These are phyloP conservation scores for Plebejus melissa DNA, from an alignment of 2,888 invertebrate genomes.

Conservation along the genomic window DNA sequence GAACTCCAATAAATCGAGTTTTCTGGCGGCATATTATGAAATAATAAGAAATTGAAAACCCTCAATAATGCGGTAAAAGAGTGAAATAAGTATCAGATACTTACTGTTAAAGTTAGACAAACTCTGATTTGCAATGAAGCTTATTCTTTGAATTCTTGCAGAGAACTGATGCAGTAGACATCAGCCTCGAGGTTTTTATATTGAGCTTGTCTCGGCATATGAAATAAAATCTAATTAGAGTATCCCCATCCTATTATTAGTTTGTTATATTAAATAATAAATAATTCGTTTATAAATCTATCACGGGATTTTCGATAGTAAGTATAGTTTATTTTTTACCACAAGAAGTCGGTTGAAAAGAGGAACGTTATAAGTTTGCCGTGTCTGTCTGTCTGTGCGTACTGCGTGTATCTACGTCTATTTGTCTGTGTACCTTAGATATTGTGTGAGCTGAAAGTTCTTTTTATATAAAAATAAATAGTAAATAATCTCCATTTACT, in stretches of 20 bases:
- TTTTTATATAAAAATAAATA: too few species aligned
- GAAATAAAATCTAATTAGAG: slow-evolving; percentile 24
- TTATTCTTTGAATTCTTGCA: slow-evolving; percentile 22
- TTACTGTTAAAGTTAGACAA: not conserved
- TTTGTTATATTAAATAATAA: not conserved
- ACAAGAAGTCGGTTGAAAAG: too few species aligned
- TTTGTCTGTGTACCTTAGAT: too few species aligned
- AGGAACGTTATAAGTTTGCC: too few species aligned
- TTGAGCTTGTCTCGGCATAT: not conserved
- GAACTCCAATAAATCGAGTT: too few species aligned
- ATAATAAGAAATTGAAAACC: not conserved
- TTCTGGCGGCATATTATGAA: not conserved
- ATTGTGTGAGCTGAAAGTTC: too few species aligned
- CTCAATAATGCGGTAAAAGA: not conserved
- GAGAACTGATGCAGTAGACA: slow-evolving; percentile 38
- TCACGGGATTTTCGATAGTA: not conserved
- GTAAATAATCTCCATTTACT: too few species aligned
- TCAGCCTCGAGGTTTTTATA: not conserved
- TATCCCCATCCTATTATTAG: not conserved
- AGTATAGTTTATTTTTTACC: too few species aligned
- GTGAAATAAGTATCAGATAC: not conserved
- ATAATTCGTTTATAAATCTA: slow-evolving; percentile 30
- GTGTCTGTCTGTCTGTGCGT: too few species aligned
- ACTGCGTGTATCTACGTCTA: too few species aligned
- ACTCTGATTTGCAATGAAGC: not conserved